Conservation (phyloP, 2,113 vertebrate species). For the Hippocampus comes region DNA sequence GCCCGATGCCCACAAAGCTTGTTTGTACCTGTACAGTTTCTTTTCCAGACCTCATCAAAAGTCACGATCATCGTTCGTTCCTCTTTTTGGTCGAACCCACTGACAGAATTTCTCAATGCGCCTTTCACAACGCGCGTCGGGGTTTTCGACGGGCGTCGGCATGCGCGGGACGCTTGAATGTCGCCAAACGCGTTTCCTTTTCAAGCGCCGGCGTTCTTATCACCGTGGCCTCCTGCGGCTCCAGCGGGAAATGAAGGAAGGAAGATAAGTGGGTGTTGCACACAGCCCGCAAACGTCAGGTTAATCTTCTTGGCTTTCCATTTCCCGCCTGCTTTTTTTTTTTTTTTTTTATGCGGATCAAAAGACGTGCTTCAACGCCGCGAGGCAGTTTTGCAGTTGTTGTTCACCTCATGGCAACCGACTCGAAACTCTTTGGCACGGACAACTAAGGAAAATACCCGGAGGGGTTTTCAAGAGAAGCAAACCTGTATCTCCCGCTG, state of each 20-base stretch:
- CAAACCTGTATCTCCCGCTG: slow-evolving; percentile 2
- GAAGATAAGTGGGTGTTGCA: not conserved
- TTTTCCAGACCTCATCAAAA: not conserved
- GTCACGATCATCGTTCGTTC: too few relatives aligned
- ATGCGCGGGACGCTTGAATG: slow-evolving; percentile 6
- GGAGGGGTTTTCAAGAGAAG: slow-evolving; percentile 10
- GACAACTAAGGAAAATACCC: slow-evolving; percentile 14
- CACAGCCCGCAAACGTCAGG: not conserved
- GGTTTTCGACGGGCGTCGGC: not conserved
- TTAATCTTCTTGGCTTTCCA: not conserved
- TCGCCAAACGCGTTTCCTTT: slow-evolving; percentile 14
- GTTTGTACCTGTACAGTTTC: too few relatives aligned
- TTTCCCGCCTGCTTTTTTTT: slow-evolving; percentile 3
- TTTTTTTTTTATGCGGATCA: not conserved
- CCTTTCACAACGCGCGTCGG: not conserved
- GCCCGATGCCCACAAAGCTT: too few relatives aligned
- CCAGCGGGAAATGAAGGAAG: slow-evolving; percentile 6
- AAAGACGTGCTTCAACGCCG: slow-evolving; percentile 2
- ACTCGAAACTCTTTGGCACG: not conserved
- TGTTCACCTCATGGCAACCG: not conserved
- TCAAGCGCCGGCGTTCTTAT: not conserved
- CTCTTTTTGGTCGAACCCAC: too few relatives aligned
- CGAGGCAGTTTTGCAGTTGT: slow-evolving; percentile 14
- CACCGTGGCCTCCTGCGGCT: not conserved
- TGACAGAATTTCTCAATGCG: not conserved